Percentiles rank a stretch among this genome's conserved stretches.
Evolutionary conservation across 2,888 invertebrate species (phyloP).

Genomic region (Drosophila greeni): DNA sequence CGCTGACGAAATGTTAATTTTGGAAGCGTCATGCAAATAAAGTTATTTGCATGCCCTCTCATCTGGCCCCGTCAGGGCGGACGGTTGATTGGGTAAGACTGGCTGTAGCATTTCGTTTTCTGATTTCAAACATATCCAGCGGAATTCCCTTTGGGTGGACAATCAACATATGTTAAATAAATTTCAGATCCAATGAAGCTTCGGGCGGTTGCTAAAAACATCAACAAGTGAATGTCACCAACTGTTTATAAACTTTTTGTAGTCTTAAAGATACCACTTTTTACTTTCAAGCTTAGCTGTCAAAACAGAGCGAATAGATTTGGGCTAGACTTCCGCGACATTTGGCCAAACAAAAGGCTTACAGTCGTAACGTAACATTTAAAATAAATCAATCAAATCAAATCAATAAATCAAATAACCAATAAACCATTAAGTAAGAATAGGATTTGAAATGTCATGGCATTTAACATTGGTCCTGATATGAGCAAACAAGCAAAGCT

Average conservation of each 20-base stretch:
- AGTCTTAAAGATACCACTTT: too few species aligned
- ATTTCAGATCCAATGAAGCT: neutral
- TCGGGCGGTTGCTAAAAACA: neutral
- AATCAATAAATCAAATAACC: too few species aligned
- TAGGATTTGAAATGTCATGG: neutral
- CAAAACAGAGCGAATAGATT: neutral
- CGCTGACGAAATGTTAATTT: conserved; percentile 54
- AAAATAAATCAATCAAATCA: too few species aligned
- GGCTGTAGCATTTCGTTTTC: neutral
- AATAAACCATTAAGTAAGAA: too few species aligned
- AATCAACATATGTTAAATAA: conserved; percentile 1
- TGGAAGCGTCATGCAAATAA: conserved; percentile 34
- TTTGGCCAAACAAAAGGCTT: neutral
- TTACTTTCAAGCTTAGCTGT: neutral
- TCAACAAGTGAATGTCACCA: neutral
- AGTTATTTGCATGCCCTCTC: conserved; percentile 48
- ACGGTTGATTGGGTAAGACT: conserved; percentile 6
- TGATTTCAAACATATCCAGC: neutral
- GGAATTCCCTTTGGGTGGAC: neutral
- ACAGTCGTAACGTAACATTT: neutral
- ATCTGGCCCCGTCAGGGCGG: neutral
- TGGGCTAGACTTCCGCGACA: neutral
- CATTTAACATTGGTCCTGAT: neutral
- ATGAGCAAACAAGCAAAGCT: neutral
- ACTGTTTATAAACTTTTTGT: neutral